These are phyloP conservation scores for Petrocephalus schoutedeni DNA, from an alignment of 2,797 vertebrate species.

Conservation along the genomic window DNA sequence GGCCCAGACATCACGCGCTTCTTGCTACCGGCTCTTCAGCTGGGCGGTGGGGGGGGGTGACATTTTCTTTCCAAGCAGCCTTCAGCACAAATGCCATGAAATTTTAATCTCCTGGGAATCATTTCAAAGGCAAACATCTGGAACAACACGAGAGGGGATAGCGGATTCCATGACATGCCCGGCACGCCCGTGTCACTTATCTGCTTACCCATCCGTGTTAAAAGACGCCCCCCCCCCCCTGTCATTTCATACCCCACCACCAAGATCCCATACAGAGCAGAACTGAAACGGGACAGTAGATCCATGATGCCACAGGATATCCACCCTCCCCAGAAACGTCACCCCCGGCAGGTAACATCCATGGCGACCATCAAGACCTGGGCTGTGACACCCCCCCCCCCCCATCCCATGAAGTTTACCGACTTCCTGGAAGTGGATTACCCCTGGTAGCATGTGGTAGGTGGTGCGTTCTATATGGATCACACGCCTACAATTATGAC, in stretches of 20 bases:
- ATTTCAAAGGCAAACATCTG: constrained; percentile 22
- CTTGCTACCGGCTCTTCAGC: not conserved
- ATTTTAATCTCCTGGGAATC: constrained; percentile 19
- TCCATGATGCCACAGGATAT: not conserved
- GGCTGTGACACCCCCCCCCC: not conserved
- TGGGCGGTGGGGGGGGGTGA: constrained; percentile 31
- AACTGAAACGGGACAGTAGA: not conserved
- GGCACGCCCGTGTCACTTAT: constrained; percentile 17
- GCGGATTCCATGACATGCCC: not conserved
- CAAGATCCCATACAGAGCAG: not conserved
- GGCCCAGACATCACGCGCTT: constrained; percentile 24
- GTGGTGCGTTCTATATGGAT: not conserved
- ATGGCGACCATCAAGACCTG: not conserved
- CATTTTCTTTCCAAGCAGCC: constrained; percentile 15
- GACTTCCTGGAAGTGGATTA: not conserved
- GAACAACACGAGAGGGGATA: not conserved
- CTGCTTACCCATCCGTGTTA: not conserved
- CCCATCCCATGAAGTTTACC: not conserved
- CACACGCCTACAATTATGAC: not conserved
- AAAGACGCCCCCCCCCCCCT: not conserved
- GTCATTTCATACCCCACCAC: not conserved
- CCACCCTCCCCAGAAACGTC: not conserved
- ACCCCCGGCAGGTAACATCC: not conserved
- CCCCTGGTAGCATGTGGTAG: not conserved
- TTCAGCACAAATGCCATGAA: constrained; percentile 15